Base-by-base conservation (phyloP, 2,888 invertebrate genomes). In the Gasteruption jaculator region DNA sequence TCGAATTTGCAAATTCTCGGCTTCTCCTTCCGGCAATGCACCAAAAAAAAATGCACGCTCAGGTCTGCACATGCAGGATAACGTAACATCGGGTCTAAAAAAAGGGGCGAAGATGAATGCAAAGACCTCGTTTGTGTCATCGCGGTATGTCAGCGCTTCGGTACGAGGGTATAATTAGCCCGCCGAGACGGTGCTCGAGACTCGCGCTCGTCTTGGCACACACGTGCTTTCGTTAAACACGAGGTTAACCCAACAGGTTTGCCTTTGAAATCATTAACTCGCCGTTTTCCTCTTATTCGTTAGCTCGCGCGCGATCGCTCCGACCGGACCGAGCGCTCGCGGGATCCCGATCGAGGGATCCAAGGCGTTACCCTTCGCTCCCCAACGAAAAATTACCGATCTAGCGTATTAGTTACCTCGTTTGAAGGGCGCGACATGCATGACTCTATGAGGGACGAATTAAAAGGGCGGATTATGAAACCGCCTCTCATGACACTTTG, bases 401-500 rank as follows among this genome's bases (percentile, higher is more conserved):
- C 15, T 19, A 26, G 20, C 8, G 15, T 11, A 32, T 19, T 22
- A 46, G 54, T 66, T 61, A 71, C 70, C 68, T 70, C 68, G 70
- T 66, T 69, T 65, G 61, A 65, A 63, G 61, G 70, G 65, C 64
- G 65, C 68, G 65, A 69, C 70, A 68, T 70, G 65, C 70, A 71
- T 71, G 70, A 67, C 70, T 70, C 65, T 62, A 58, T 56, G 56
- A 63, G 60, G 67, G 67, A 63, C 64, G 63, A 60, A 68, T 63
- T 62, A 62, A 59, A 68, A 67, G 67, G 65, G 69, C 70, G 70
- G 70, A 66, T 56, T 58, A 63, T 66, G 60, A 68, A 67, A 65
- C 70, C 66, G 68, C 68, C 69, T 68, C 68, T 70, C 70, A 70
- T 70, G 70, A 70, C 70, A 70, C 69, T 53, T 65, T 55, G 60